These are phyloP conservation scores for Eudyptes chrysolophus DNA, from an alignment of 2,113 vertebrate species.

Conservation along the genomic window DNA sequence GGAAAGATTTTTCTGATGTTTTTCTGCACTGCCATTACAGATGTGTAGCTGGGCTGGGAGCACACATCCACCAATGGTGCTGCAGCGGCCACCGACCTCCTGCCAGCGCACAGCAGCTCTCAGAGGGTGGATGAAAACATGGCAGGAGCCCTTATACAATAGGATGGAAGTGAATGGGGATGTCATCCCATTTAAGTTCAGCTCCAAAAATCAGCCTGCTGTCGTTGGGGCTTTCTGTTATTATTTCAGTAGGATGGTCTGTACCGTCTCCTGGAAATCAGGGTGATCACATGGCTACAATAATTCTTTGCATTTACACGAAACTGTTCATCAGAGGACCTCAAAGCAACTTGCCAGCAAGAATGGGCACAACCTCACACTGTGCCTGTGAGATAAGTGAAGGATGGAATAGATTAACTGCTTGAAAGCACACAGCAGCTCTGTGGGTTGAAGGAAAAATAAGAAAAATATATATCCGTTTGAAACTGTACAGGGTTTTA, in stretches of 20 bases:
- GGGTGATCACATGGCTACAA: background rate
- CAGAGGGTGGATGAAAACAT: background rate
- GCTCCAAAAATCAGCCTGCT: background rate
- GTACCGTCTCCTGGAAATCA: background rate
- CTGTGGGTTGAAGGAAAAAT: constrained; percentile 19
- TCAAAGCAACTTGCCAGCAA: constrained; percentile 17
- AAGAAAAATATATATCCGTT: background rate
- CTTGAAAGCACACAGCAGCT: constrained; percentile 40
- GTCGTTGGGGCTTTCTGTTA: background rate
- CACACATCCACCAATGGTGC: accelerated
- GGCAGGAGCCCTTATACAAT: background rate
- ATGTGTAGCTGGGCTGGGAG: background rate
- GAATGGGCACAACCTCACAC: background rate
- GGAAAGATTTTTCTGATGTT: background rate
- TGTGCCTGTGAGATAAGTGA: constrained; percentile 8
- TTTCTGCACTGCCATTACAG: background rate
- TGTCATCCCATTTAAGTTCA: background rate
- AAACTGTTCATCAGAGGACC: constrained; percentile 5
- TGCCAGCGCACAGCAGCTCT: background rate
- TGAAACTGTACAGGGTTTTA: background rate
- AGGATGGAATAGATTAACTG: constrained; percentile 27
- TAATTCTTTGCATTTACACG: background rate
- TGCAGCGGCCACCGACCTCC: background rate
- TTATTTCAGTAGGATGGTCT: background rate
- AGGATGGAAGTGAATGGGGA: background rate